Evolutionary conservation across 2,113 vertebrate genomes (phyloP).

Genomic region (Actenoides lindsayi): DNA sequence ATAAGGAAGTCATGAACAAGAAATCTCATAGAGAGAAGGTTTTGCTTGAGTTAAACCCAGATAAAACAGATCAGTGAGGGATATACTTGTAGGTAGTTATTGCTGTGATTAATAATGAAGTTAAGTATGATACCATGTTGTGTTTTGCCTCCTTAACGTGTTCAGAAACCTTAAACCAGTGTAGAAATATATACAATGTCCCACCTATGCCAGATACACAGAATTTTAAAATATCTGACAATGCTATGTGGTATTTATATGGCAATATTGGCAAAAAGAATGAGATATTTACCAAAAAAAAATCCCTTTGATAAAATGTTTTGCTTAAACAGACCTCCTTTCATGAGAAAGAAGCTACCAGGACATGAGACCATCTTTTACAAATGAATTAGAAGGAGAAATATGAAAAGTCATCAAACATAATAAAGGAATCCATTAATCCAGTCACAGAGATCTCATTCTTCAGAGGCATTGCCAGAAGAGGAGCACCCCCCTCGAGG

Average conservation of each 20-base stretch:
- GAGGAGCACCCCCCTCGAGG: background rate
- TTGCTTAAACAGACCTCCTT: background rate
- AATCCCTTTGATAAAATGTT: background rate
- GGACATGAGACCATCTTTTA: background rate
- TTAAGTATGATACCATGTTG: background rate
- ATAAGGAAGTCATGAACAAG: background rate
- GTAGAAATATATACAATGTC: background rate
- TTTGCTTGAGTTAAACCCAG: background rate
- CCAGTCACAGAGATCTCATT: background rate
- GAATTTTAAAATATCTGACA: background rate
- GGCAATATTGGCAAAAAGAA: background rate
- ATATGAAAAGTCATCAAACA: background rate
- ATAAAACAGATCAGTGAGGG: background rate
- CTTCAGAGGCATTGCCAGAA: background rate
- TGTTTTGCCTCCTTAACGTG: background rate
- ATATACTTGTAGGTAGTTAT: background rate
- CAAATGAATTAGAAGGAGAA: background rate
- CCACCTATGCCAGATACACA: background rate
- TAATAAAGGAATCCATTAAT: conserved; percentile 11
- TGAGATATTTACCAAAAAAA: background rate
- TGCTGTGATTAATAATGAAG: background rate
- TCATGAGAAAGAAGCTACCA: background rate
- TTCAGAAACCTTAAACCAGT: background rate
- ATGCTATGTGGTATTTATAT: background rate
- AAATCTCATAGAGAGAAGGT: background rate